These are phyloP conservation scores for Rachycentron canadum DNA, from an alignment of 2,797 vertebrate genomes.

Conservation along the genomic window DNA sequence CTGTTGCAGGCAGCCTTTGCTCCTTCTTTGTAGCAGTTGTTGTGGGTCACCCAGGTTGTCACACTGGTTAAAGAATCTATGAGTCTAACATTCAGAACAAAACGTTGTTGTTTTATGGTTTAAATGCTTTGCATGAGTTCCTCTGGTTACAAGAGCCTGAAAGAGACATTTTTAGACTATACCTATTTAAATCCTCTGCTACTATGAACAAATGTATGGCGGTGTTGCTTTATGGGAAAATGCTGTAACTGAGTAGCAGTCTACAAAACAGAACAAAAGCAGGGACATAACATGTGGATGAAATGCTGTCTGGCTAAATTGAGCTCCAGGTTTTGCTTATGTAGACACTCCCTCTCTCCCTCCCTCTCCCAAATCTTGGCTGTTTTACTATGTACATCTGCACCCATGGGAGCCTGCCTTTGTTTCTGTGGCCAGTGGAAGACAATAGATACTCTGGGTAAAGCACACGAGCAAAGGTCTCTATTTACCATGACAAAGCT, in stretches of 20 bases:
- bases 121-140: not conserved
- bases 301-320: slow-evolving; percentile 42
- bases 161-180: not conserved
- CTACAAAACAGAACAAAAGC: slow-evolving; percentile 17
- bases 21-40: not conserved
- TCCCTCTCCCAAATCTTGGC: slow-evolving; percentile 23
- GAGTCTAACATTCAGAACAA: not conserved
- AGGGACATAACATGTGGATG: slow-evolving; percentile 12
- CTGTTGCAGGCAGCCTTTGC: not conserved
- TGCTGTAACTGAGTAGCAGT: slow-evolving; percentile 2
- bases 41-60: not conserved
- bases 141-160: not conserved
- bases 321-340: slow-evolving; percentile 45
- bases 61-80: slow-evolving; percentile 1
- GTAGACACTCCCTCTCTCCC: slow-evolving; percentile 1
- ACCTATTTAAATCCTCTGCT: not conserved
- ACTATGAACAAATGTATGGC: not conserved
- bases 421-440: slow-evolving; percentile 57
- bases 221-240: not conserved
- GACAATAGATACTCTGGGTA: slow-evolving; percentile 64
- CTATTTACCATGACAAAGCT: slow-evolving; percentile 81
- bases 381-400: slow-evolving; percentile 67
- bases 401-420: slow-evolving; percentile 54
- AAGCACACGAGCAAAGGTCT: slow-evolving; percentile 65
- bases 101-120: slow-evolving; percentile 1